Conservation (phyloP, 1,140 invertebrate species). For the Pseudachorutes palmiensis region DNA sequence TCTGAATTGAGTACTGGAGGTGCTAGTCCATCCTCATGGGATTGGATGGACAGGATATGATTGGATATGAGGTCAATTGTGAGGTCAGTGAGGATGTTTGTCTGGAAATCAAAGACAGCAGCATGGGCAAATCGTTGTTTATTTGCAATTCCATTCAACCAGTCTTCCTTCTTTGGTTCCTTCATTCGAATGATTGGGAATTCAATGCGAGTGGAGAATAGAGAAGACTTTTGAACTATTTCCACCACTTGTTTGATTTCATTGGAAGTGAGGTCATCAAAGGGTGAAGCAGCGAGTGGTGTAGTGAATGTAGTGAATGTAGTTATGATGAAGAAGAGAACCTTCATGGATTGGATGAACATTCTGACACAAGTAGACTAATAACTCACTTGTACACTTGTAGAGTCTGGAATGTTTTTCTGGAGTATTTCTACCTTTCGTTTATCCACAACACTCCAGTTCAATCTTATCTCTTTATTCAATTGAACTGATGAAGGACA, state of each 20-base stretch:
- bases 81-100: not conserved
- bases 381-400: no score
- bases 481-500: no score
- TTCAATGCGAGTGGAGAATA: not conserved
- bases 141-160: not conserved
- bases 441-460: no score
- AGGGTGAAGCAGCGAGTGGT: no score
- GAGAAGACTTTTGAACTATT: not conserved
- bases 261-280: not conserved
- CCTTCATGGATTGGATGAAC: no score
- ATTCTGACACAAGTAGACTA: no score
- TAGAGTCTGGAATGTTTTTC: no score
- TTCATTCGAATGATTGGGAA: slow-evolving; percentile 2
- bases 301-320: no score
- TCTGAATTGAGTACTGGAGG: not conserved
- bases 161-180: not conserved
- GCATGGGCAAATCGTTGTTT: not conserved
- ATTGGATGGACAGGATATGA: not conserved
- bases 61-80: not conserved
- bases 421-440: no score
- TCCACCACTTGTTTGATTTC: not conserved
- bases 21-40: not conserved
- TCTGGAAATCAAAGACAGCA: not conserved
- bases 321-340: no score
- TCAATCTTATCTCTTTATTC: no score